These are phyloP conservation scores for Cylindroiulus punctatus DNA, from an alignment of 2,888 invertebrate genomes.

Conservation along the genomic window DNA sequence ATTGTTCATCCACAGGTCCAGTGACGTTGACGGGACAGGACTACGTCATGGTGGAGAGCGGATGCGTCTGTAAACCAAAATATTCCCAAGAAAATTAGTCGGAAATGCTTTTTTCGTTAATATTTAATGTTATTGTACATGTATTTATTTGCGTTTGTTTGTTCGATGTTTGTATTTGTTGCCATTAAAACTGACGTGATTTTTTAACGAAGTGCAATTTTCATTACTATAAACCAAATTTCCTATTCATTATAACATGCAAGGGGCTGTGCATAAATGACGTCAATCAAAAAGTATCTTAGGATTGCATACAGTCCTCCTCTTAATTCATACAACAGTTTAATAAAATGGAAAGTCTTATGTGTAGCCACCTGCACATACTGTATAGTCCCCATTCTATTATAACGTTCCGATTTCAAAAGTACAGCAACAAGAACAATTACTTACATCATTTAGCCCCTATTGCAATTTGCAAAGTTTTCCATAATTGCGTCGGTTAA, in stretches of 20 bases:
- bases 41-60: constrained; percentile 93
- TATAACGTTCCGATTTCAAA: no score
- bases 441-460: no score
- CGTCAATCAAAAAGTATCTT: no score
- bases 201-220: not conserved
- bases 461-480: no score
- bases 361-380: no score
- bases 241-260: not conserved
- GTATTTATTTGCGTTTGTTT: not conserved
- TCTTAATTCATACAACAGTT: no score
- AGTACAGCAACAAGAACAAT: no score
- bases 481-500: no score
- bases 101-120: not conserved
- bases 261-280: not conserved
- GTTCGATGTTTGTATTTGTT: constrained; percentile 20
- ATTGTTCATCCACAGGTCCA: constrained; percentile 55
- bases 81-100: constrained; percentile 55
- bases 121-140: constrained; percentile 23
- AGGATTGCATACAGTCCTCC: no score
- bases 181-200: constrained; percentile 24
- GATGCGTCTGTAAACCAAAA: constrained; percentile 86
- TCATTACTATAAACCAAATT: not conserved
- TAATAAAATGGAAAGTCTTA: no score
- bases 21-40: constrained; percentile 74
- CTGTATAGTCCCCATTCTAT: no score